phyloP scores from a whole-genome alignment of 1,140 invertebrate species.

The Apis florea region DNA sequence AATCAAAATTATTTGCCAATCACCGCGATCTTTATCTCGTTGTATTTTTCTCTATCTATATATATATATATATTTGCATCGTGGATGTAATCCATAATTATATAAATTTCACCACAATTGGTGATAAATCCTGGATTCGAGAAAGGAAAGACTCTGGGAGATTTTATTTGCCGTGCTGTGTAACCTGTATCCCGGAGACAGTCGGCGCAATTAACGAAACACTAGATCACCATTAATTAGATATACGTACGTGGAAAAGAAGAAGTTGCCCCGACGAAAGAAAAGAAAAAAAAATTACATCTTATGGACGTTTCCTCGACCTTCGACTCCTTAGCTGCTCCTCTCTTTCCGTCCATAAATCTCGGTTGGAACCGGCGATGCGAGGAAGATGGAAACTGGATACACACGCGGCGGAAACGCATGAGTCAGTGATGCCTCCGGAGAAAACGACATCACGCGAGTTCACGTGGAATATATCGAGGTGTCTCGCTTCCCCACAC shows the following conservation, averaged over 20 bases:
- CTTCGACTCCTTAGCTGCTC: not conserved
- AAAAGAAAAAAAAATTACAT: not conserved
- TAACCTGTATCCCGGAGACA: not conserved
- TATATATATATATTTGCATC: too few species aligned
- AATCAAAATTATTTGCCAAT: too few species aligned
- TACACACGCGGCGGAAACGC: constrained; percentile 43
- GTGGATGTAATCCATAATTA: too few species aligned
- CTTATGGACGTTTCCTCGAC: constrained; percentile 26
- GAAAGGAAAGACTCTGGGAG: not conserved
- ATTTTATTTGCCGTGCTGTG: not conserved
- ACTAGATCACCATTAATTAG: constrained; percentile 16
- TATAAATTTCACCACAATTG: too few species aligned
- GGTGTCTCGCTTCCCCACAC: too few species aligned
- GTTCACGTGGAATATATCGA: constrained; percentile 56
- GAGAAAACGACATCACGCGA: constrained; percentile 60
- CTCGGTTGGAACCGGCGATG: constrained; percentile 12
- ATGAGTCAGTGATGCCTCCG: constrained; percentile 52
- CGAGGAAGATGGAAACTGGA: constrained; percentile 40
- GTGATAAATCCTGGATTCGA: too few species aligned
- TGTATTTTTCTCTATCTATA: too few species aligned
- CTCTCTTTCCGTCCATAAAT: constrained; percentile 20
- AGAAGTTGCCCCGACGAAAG: not conserved
- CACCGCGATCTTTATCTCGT: too few species aligned
- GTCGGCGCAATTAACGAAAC: constrained; percentile 2
- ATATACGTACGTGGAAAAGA: not conserved